Evolutionary conservation across 2,888 invertebrate genomes (phyloP).

Genomic region (Unio delphinus): DNA sequence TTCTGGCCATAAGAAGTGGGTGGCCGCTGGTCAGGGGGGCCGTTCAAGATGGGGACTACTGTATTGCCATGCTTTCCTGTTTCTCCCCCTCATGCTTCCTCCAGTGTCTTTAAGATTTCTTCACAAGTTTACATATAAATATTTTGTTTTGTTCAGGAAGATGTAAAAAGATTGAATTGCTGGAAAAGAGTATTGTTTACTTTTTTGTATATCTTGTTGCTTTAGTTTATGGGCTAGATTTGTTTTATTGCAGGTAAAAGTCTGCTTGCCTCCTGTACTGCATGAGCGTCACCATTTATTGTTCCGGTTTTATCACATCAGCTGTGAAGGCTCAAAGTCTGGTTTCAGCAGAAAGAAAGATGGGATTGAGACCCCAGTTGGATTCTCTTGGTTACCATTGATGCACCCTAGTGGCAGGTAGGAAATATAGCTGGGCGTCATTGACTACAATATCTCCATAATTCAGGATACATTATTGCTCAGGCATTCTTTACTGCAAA

Average conservation of each 20-base stretch:
- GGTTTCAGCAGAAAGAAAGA: constrained; percentile 55
- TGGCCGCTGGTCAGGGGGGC: too few species aligned
- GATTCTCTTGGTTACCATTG: constrained; percentile 94
- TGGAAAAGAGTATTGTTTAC: background rate
- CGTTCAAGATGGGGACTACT: too few species aligned
- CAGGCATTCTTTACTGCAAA: too few species aligned
- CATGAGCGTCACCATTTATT: constrained; percentile 90
- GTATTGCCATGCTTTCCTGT: background rate
- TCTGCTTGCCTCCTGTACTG: constrained; percentile 88
- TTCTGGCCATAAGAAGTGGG: too few species aligned
- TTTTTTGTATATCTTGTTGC: background rate
- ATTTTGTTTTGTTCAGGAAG: too few species aligned
- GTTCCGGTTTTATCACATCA: constrained; percentile 96
- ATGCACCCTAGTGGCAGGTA: constrained; percentile 78
- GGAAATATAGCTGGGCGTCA: constrained; percentile 21
- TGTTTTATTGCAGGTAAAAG: constrained; percentile 78
- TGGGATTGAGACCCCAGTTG: constrained; percentile 79
- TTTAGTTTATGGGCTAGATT: background rate
- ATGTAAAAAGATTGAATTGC: too few species aligned
- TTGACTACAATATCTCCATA: background rate
- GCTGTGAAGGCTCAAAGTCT: constrained; percentile 76
- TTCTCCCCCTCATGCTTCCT: too few species aligned
- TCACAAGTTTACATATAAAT: too few species aligned
- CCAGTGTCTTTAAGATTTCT: background rate
- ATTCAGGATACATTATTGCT: too few species aligned